Conservation (phyloP, 2,888 invertebrate species). For the Ethmia dodecea region DNA sequence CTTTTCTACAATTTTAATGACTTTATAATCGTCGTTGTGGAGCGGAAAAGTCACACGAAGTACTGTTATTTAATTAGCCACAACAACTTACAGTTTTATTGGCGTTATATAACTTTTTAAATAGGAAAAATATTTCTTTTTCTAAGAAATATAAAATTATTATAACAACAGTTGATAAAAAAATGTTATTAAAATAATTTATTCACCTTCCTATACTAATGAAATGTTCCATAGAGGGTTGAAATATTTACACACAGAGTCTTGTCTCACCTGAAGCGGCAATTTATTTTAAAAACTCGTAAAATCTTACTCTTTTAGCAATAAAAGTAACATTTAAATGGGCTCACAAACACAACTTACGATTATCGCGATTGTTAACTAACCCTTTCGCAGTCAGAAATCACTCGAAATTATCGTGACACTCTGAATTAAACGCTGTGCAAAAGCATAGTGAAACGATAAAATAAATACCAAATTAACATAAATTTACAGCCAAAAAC, state of each 20-base stretch:
- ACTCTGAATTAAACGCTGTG: constrained; percentile 44
- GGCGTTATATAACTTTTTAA: too few relatives aligned
- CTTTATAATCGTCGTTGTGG: constrained; percentile 40
- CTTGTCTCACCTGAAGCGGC: constrained; percentile 45
- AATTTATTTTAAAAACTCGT: constrained; percentile 73
- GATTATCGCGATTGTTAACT: constrained; percentile 46
- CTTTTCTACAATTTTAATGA: constrained; percentile 34
- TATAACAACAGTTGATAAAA: too few relatives aligned
- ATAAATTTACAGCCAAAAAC: constrained; percentile 44
- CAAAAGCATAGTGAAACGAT: too few relatives aligned
- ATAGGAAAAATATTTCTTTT: too few relatives aligned
- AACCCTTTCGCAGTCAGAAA: constrained; percentile 45
- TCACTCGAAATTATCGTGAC: constrained; percentile 61
- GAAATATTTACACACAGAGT: constrained; percentile 59
- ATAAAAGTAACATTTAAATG: constrained; percentile 73
- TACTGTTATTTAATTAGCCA: constrained; percentile 24
- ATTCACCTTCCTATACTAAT: constrained; percentile 55
- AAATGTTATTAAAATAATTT: constrained; percentile 38
- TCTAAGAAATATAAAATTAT: too few relatives aligned
- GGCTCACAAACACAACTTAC: constrained; percentile 48
- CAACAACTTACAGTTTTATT: too few relatives aligned
- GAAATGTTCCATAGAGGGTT: too few relatives aligned
- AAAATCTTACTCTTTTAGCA: constrained; percentile 71
- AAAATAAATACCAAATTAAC: constrained; percentile 47
- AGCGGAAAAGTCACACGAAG: constrained; percentile 16